phyloP scores from a whole-genome alignment of 2,797 vertebrate species.

The Pseudomugil gertrudae region DNA sequence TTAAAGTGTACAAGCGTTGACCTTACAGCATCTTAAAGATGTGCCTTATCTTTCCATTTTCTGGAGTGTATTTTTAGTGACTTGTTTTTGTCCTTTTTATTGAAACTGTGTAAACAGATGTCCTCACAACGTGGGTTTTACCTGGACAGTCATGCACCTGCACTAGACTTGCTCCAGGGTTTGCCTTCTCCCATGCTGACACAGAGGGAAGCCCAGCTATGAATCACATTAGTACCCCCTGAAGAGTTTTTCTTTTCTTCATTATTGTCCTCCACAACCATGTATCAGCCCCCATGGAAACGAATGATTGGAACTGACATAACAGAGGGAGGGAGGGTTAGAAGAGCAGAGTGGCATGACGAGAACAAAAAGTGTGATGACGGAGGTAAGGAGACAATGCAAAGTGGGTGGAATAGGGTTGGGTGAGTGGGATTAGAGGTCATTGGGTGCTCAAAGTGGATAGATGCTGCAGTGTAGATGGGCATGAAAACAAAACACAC shows the following conservation, averaged over 20 bases:
- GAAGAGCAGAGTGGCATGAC: slow-evolving; percentile 2
- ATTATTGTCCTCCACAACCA: slow-evolving; percentile 28
- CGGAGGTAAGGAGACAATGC: slow-evolving; percentile 3
- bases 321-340: slow-evolving; percentile 14
- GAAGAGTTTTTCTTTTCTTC: background rate
- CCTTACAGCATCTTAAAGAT: background rate
- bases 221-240: slow-evolving; percentile 19
- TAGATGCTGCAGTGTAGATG: slow-evolving; percentile 6
- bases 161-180: slow-evolving; percentile 20
- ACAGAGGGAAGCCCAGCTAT: slow-evolving; percentile 48
- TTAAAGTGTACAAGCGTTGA: background rate
- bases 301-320: slow-evolving; percentile 37
- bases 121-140: background rate
- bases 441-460: slow-evolving; percentile 26
- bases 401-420: slow-evolving; percentile 17
- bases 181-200: slow-evolving; percentile 35
- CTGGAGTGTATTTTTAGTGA: background rate
- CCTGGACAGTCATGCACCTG: slow-evolving; percentile 1
- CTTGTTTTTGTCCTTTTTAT: background rate
- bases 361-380: slow-evolving; percentile 29
- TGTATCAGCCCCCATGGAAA: slow-evolving; percentile 38
- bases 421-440: slow-evolving; percentile 28
- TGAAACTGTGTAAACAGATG: background rate
- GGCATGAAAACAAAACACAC: background rate
- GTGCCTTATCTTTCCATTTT: background rate